Base-by-base conservation (phyloP, 2,888 invertebrate genomes). In the Tipula confusa region DNA sequence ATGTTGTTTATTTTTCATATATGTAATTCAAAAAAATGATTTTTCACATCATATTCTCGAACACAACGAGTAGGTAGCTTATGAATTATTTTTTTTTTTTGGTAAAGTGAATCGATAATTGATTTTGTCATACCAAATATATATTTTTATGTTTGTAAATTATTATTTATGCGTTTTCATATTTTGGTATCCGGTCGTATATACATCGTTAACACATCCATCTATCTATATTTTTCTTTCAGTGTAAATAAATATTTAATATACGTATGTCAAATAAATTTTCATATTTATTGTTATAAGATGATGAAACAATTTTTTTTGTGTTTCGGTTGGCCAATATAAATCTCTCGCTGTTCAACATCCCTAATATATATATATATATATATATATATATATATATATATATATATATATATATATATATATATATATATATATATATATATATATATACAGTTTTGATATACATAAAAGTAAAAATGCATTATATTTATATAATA, bases 151-250 rank as follows among this genome's bases (percentile, higher is more conserved):
- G 7, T 64, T 64, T 64, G 64, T 64, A 64, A 64, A 64, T 64
- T 64, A 64, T 64, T 64, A 64, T 64, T 64, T 64, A 64, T 64
- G 64, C 64, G 64, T 64, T 64, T 64, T 64, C 24, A 64, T 64
- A 64, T 64, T 64, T 64, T 24, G n/a, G 64, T 24, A 64, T 64
- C 64, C 64, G 64, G 11, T 24, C 7, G 18, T 64, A 9, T 64
- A 24, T 43, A 64, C 18, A 24, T 64, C 64, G 64, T 64, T 9
- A 24, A 64, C 64, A 24, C 64, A 64, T 64, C 64, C 64, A 64
- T 64, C 64, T 24, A 64, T 9, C 64, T 43, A 43, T 64, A 64
- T 1, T 9, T 24, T 64, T 24, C 24, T 24, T 64, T 5, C 43
- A 43, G 15, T 15, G 43, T 43, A 15, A 15, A 15, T 24, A 64